Base-by-base conservation (phyloP, 1,140 invertebrate genomes). In the Euwallacea similis region DNA sequence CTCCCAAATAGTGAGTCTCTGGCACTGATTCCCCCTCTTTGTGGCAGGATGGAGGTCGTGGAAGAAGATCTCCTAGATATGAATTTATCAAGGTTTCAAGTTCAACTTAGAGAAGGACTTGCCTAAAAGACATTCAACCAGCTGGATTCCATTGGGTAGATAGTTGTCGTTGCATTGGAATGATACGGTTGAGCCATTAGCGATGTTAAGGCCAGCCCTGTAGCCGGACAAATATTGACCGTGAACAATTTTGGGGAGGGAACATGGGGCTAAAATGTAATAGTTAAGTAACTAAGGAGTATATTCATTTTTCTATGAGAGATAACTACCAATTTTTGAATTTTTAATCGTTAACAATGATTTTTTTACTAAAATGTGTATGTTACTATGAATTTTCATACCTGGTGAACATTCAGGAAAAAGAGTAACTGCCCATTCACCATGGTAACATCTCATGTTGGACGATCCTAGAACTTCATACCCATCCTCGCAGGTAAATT, bases 171-270 rank as follows among this genome's bases (percentile, higher is more conserved):
- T 89, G 76, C 90, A 91, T 53, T 88, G 86, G 54, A 88, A 88
- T 60, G 82, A 85, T 0, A 91, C 88, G 0, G 85, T 85, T 2
- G 91, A 90, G 0, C 91, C 91, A 77, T 93, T 91, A 1, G 89
- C 90, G 33, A 93, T 91, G 0, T 90, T 92, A 0, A 93, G 83
- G 3, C 92, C 92, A 7, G 89, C 85, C 53, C 91, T 82, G 82
- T 93, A 93, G 0, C 91, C 91, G 6, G 87, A 86, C 72, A 89
- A 84, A 77, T 94, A 94, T 21, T 89, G 87, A 0, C 92, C 90
- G 54, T 91, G 86, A 7, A 85, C 81, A 16, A 94, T 87, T 0
- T 86, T 81, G 0, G 92, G 92, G 7, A 94, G 83, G 43, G 89
- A 86, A 78, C 92, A 94, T 0, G 91, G 90, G 10, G 90, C 89